phyloP scores from a whole-genome alignment of 1,140 invertebrate species.

The Panulirus ornatus region DNA sequence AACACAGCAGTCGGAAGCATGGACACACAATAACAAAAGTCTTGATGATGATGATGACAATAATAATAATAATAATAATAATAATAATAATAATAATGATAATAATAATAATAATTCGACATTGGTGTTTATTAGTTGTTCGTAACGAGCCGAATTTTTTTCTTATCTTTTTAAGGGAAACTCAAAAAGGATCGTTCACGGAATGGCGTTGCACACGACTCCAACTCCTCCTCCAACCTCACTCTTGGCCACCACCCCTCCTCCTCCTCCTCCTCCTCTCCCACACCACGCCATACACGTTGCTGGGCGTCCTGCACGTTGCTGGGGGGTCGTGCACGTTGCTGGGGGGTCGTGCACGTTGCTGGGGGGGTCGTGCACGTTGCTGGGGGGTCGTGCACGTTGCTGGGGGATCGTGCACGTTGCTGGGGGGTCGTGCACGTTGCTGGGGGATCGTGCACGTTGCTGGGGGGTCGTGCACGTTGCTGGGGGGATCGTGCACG shows the following conservation, averaged over 20 bases:
- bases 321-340: background rate
- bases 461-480: too few species aligned
- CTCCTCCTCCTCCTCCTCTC: background rate
- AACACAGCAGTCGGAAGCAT: background rate
- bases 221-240: background rate
- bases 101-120: slow-evolving; percentile 33
- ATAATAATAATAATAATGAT: slow-evolving; percentile 44
- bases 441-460: too few species aligned
- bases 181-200: background rate
- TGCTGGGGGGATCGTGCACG: too few species aligned
- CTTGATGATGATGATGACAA: background rate
- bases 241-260: background rate
- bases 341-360: background rate
- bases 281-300: background rate
- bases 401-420: too few species aligned
- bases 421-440: too few species aligned
- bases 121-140: background rate
- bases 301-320: background rate
- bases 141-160: background rate
- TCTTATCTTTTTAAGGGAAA: background rate
- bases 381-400: too few species aligned
- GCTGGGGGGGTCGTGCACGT: background rate
- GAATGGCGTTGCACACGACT: background rate
- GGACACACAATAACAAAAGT: background rate
- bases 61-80: slow-evolving; percentile 34